phyloP scores from a whole-genome alignment of 1,140 invertebrate genomes.

The Pteromalus puparum region DNA sequence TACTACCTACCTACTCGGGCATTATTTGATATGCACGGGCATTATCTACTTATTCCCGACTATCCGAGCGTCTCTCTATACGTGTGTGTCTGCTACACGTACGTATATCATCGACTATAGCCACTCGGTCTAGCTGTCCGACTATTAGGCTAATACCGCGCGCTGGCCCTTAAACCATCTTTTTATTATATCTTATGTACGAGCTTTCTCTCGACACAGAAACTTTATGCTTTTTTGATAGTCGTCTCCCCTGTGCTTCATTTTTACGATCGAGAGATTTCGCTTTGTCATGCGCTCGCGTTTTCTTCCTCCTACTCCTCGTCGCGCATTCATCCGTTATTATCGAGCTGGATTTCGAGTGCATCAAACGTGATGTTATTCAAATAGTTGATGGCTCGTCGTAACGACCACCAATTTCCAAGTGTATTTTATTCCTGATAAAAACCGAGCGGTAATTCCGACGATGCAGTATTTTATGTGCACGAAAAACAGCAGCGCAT shows the following conservation, averaged over 20 bases:
- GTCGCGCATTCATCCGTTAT: neutral
- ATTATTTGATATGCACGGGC: slow-evolving; percentile 60
- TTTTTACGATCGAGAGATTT: neutral
- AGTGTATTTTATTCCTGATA: too few relatives aligned
- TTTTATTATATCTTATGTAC: neutral
- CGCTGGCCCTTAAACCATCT: neutral
- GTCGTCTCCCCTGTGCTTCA: neutral
- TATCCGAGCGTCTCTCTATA: neutral
- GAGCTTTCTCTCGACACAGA: too few relatives aligned
- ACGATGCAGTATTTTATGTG: too few relatives aligned
- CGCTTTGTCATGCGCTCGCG: neutral
- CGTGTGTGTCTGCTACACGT: slow-evolving; percentile 51
- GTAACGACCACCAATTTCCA: too few relatives aligned
- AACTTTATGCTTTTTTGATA: neutral
- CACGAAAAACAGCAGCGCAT: too few relatives aligned
- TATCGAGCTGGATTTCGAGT: neutral
- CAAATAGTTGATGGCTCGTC: neutral
- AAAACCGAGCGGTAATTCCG: too few relatives aligned
- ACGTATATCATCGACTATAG: slow-evolving; percentile 49
- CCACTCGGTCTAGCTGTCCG: slow-evolving; percentile 47
- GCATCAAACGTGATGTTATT: neutral
- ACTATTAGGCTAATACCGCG: slow-evolving; percentile 52
- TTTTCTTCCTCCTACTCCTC: too few relatives aligned
- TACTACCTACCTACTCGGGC: slow-evolving; percentile 5
- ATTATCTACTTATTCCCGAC: slow-evolving; percentile 62